Evolutionary conservation across 2,888 invertebrate genomes (phyloP).

Genomic region (Eueremaeus valkanovi): DNA sequence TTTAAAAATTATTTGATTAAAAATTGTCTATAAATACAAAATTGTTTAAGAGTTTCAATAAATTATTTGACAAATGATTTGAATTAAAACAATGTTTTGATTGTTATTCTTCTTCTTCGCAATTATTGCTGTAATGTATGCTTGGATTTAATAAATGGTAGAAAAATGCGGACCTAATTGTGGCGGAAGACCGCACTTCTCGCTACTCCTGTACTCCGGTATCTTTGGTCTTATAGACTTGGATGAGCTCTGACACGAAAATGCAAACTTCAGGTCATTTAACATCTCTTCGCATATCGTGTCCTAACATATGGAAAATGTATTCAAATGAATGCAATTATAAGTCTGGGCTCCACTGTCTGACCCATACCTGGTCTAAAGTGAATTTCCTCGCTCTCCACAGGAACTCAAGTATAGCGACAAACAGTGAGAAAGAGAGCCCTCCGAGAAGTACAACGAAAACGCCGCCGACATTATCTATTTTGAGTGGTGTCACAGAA

Average conservation of each 20-base stretch:
- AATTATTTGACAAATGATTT: neutral
- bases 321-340: too few species aligned
- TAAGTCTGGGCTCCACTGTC: neutral
- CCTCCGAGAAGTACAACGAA: conserved; percentile 50
- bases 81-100: neutral
- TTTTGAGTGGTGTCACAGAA: conserved; percentile 47
- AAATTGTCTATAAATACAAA: neutral
- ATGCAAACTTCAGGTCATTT: conserved; percentile 47
- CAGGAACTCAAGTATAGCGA: conserved; percentile 47
- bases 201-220: neutral
- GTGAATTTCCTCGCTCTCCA: conserved; percentile 45
- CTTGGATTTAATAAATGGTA: conserved; percentile 26
- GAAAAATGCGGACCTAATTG: conserved; percentile 31
- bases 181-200: conserved; percentile 28
- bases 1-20: too few species aligned
- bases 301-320: too few species aligned
- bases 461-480: conserved; percentile 51
- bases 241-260: conserved; percentile 46
- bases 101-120: neutral
- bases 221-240: conserved; percentile 40
- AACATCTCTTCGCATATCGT: conserved; percentile 46
- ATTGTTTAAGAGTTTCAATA: neutral
- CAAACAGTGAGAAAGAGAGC: conserved; percentile 45
- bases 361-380: neutral
- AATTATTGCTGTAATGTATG: conserved; percentile 1